phyloP scores from a whole-genome alignment of 2,888 invertebrate species.

The Hecatera dysodea region DNA sequence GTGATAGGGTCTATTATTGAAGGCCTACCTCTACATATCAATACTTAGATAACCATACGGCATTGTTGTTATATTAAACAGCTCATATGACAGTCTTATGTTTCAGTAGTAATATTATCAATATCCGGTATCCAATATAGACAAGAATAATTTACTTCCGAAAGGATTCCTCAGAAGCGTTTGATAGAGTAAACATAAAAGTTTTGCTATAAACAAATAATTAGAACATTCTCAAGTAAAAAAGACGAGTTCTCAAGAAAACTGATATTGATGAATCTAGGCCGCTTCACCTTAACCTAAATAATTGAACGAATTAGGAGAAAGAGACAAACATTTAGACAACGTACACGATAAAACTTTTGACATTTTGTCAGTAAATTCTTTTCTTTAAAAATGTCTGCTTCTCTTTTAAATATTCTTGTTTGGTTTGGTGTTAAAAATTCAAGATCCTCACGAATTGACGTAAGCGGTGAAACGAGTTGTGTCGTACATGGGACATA shows the following conservation, averaged over 20 bases:
- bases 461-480: conserved; percentile 48
- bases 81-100: conserved; percentile 38
- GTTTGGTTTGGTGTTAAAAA: conserved; percentile 25
- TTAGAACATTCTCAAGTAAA: not conserved
- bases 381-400: not conserved
- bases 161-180: conserved; percentile 7
- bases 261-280: not conserved
- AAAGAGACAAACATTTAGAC: not conserved
- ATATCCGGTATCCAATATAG: conserved; percentile 16
- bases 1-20: not conserved
- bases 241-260: not conserved
- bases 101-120: conserved; percentile 25
- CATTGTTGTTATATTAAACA: conserved; percentile 43
- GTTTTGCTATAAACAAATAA: not conserved
- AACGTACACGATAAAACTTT: not conserved
- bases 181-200: not conserved
- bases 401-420: conserved; percentile 6
- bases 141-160: not conserved
- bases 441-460: conserved; percentile 24
- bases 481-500: conserved; percentile 8
- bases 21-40: conserved; percentile 25
- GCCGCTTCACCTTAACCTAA: conserved; percentile 19
- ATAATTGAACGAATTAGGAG: not conserved
- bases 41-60: conserved; percentile 18
- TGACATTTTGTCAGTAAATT: not conserved